Conservation (phyloP, 2,797 vertebrate species). For the Mormyrops boulengeri region DNA sequence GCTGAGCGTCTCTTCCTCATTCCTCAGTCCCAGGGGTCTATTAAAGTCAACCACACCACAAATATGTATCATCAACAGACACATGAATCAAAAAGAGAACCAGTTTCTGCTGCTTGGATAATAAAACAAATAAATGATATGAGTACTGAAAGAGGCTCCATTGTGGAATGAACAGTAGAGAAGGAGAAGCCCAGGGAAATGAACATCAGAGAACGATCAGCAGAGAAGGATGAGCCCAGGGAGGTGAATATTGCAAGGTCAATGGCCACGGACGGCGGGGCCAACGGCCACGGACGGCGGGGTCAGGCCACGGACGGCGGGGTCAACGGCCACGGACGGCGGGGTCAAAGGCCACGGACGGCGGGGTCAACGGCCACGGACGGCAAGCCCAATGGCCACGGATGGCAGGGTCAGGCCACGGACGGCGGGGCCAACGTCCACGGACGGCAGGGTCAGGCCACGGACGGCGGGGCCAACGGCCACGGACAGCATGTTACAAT, state of each 20-base stretch:
- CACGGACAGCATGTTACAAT: not conserved
- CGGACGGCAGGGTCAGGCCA: not conserved
- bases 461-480: not conserved
- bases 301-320: no score
- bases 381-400: no score
- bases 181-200: not conserved
- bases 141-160: not conserved
- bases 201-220: not conserved
- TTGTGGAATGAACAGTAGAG: not conserved
- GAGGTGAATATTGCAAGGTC: not conserved
- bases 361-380: not conserved
- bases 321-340: not conserved
- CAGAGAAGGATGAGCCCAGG: not conserved
- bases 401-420: no score
- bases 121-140: not conserved
- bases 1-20: not conserved
- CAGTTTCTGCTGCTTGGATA: not conserved
- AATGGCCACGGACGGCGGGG: not conserved
- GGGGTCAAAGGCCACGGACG: not conserved
- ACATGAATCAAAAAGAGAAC: not conserved
- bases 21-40: not conserved
- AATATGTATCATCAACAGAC: not conserved
- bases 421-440: no score
- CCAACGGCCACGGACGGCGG: not conserved
- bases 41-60: not conserved